Percentiles rank a stretch among this genome's conserved stretches.
Conservation (phyloP, 2,888 invertebrate species). For the Rhingia rostrata region DNA sequence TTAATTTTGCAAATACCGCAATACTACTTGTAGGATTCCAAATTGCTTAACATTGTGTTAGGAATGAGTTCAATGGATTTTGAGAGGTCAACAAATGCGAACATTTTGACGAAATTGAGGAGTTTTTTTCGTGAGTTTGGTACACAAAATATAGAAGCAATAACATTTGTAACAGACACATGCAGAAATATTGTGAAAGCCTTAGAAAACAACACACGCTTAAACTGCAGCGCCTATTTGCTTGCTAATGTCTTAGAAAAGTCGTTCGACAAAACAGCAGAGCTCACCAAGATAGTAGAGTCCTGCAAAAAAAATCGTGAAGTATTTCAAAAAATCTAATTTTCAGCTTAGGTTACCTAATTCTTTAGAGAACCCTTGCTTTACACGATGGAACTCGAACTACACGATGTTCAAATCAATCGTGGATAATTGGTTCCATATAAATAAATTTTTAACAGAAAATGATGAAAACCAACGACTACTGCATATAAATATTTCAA, state of each 20-base stretch:
- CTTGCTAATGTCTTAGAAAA: slow-evolving; percentile 18
- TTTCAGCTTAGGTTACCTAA: slow-evolving; percentile 56
- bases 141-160: slow-evolving; percentile 47
- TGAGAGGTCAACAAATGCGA: slow-evolving; percentile 45
- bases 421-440: slow-evolving; percentile 56
- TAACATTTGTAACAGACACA: slow-evolving; percentile 56
- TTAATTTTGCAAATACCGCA: too few species aligned
- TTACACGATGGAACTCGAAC: slow-evolving; percentile 64
- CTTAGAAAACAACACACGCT: slow-evolving; percentile 48
- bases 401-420: slow-evolving; percentile 65
- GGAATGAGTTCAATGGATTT: slow-evolving; percentile 72
- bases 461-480: slow-evolving; percentile 44
- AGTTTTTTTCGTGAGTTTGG: slow-evolving; percentile 57
- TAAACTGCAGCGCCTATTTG: slow-evolving; percentile 19
- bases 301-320: slow-evolving; percentile 29
- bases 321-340: slow-evolving; percentile 56
- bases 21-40: slow-evolving; percentile 67
- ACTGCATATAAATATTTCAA: slow-evolving; percentile 57
- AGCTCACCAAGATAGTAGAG: slow-evolving; percentile 21
- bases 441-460: slow-evolving; percentile 47
- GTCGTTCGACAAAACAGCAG: slow-evolving; percentile 14
- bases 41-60: slow-evolving; percentile 55
- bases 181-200: slow-evolving; percentile 50
- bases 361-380: slow-evolving; percentile 52
- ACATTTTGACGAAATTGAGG: slow-evolving; percentile 52